Evolutionary conservation across 2,888 invertebrate genomes (phyloP).

Genomic region (Parnassius apollo): DNA sequence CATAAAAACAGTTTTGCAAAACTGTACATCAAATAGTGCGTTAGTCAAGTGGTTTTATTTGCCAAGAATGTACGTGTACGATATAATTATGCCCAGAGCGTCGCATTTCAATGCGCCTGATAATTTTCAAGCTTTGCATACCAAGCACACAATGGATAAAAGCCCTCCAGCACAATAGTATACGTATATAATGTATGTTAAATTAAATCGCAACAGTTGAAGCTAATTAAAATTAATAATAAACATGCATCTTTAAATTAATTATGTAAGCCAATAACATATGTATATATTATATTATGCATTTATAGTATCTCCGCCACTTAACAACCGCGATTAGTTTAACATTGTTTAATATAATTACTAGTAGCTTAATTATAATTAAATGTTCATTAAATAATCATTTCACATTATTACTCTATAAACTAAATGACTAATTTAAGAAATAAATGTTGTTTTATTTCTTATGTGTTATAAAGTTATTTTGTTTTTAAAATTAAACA

Average conservation of each 20-base stretch:
- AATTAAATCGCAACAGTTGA: conserved; percentile 14
- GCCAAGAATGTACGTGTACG: conserved; percentile 38
- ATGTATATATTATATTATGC: conserved; percentile 1
- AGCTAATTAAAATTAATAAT: conserved; percentile 7
- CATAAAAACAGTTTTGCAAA: neutral
- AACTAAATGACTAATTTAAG: too few species aligned
- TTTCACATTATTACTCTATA: too few species aligned
- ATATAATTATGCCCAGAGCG: conserved; percentile 29
- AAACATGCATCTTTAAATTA: conserved; percentile 1
- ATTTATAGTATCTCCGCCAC: conserved; percentile 10
- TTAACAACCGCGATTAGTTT: conserved; percentile 1
- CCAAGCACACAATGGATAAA: conserved; percentile 39
- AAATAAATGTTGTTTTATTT: too few species aligned
- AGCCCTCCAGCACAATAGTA: conserved; percentile 14
- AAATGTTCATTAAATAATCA: neutral
- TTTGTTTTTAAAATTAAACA: too few species aligned
- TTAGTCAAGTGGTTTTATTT: conserved; percentile 28
- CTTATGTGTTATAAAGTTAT: too few species aligned
- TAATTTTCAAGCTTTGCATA: conserved; percentile 43
- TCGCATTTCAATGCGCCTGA: conserved; percentile 41
- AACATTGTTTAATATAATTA: conserved; percentile 15
- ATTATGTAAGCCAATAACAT: conserved; percentile 2
- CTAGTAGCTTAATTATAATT: conserved; percentile 12
- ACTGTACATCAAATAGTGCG: neutral
- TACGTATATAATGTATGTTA: neutral